Evolutionary conservation across 2,888 invertebrate genomes (phyloP).

Genomic region (Anodontia alba): DNA sequence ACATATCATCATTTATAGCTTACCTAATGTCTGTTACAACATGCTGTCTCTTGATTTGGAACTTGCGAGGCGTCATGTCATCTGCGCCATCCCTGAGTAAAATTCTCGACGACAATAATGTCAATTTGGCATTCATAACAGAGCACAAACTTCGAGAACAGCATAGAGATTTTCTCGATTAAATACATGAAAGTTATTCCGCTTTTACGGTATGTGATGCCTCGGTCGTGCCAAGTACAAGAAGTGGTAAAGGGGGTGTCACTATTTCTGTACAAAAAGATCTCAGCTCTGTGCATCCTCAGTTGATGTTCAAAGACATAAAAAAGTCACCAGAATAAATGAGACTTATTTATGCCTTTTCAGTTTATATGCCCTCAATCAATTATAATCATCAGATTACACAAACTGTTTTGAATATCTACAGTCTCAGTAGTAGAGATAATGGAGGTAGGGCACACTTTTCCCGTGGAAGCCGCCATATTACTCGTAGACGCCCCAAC

Average conservation of each 20-base stretch:
- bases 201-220: background rate
- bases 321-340: background rate
- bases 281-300: background rate
- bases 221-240: background rate
- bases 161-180: background rate
- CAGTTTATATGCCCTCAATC: constrained; percentile 13
- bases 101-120: background rate
- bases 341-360: background rate
- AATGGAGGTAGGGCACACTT: no score
- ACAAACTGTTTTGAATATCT: background rate
- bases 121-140: background rate
- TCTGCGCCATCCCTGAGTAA: background rate
- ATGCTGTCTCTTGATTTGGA: background rate
- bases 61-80: background rate
- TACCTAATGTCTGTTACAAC: background rate
- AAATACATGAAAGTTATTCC: background rate
- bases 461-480: no score
- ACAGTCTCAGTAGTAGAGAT: no score
- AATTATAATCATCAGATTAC: background rate
- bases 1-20: background rate
- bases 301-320: background rate
- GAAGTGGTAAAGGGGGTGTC: constrained; percentile 8
- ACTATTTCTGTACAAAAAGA: constrained; percentile 2
- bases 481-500: no score
- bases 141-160: constrained; percentile 4